Conservation (phyloP, 1,140 invertebrate genomes). For the Heliothis subflexa region DNA sequence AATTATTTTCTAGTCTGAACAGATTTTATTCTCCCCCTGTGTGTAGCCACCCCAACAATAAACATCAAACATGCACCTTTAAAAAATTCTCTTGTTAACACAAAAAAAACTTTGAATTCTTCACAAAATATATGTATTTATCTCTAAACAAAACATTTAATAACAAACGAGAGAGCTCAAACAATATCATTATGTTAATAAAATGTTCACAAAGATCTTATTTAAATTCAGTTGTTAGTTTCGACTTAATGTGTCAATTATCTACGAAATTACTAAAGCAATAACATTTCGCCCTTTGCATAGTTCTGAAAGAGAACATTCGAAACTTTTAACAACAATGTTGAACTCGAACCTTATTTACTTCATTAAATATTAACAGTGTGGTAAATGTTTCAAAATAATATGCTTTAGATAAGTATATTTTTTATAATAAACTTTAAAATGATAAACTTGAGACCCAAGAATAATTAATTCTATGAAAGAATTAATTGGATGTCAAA, state of each 20-base stretch:
- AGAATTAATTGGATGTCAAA: not conserved
- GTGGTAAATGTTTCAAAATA: not conserved
- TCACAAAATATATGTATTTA: no score
- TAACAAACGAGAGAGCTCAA: not conserved
- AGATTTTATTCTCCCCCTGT: no score
- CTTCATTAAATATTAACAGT: slow-evolving; percentile 5
- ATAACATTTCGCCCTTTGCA: not conserved
- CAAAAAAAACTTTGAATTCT: no score
- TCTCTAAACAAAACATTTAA: no score
- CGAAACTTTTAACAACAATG: slow-evolving; percentile 6
- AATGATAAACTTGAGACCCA: not conserved
- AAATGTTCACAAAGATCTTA: not conserved
- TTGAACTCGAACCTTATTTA: slow-evolving; percentile 15
- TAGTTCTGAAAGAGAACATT: not conserved
- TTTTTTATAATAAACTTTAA: not conserved
- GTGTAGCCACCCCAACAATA: no score
- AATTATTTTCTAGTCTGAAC: no score
- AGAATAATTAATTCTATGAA: not conserved
- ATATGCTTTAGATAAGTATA: not conserved
- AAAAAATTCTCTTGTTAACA: no score
- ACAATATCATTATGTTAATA: not conserved
- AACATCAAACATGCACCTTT: no score
- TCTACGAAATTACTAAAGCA: not conserved
- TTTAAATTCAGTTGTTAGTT: slow-evolving; percentile 10
- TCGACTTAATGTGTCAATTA: slow-evolving; percentile 16